Base-by-base conservation (phyloP, 2,113 vertebrate genomes). In the Progne subis region DNA sequence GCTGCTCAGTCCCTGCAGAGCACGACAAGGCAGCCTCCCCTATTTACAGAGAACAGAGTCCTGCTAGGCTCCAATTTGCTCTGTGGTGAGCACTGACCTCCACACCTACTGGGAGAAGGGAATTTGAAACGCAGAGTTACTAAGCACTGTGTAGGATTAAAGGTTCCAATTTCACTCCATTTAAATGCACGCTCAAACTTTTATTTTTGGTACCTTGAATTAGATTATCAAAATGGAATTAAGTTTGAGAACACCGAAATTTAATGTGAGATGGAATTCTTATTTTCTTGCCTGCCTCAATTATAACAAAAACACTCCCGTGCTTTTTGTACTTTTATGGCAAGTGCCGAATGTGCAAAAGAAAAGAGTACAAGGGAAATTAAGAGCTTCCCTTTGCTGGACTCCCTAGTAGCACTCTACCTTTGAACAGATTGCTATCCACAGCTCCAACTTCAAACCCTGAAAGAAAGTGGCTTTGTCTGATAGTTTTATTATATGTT, bases 401-500 rank as follows among this genome's bases (percentile, higher is more conserved):
- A 41, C 63, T 95, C 67, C 90, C 64, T 78, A 60, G 88, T n/a
- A 95, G 56, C 19, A 4, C 85, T 90, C 70, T 77, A 65, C 76
- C 82, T 90, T 96, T 96, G 77, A 88, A 86, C 64, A 97, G 88
- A 91, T 92, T 76, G 95, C 60, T 89, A 72, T 93, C 89, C 90
- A 78, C 59, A 67, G 85, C 55, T 94, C 85, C 55, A 77, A 64
- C 76, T 83, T 94, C 94, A 95, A 93, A 95, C 60, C 32, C 88
- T 64, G 64, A 86, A 92, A 96, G 92, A 56, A 95, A 91, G 86
- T 91, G 67, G 72, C 92, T 96, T 96, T 96, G 69, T 97, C 80
- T 97, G 83, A 82, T 95, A 93, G 92, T 93, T 96, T 97, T 97
- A 96, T 96, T 97, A 93, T 96, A 91, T 94, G 81, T 94, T 97